Evolutionary conservation across 2,888 invertebrate genomes (phyloP), one percentile per base, ranked within the genome.

Genomic region (Merodon equestris): DNA sequence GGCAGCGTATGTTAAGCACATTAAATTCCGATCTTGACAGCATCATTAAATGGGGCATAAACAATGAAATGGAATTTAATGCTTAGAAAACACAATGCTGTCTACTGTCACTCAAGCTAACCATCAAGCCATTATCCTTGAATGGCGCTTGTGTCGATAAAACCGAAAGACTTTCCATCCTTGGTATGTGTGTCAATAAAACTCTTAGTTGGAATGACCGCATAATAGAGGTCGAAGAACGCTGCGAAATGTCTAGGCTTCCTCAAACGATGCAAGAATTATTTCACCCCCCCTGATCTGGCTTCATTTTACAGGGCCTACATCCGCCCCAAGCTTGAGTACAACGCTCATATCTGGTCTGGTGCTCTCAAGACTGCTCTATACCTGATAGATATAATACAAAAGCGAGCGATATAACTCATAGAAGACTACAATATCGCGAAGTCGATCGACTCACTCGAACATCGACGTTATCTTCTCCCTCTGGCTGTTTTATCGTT

Each of bases 41-140:
- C 42, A 44, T 44, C 7, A 9, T n/a, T n/a, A 1, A 44, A 14
- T 44, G 42, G 42, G 42, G 42, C 13, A 44, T 1, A 44, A 44
- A n/a, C 13, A 44, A 44, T n/a, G 13, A 13, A 44, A 13, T 44
- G 7, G 47, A 47, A 47, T 47, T 15, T 47, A 47, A 47, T 15
- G 47, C 47, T 17, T 47, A 15, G 4, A 15, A 47, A 47, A 17
- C 17, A 10, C 42, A 44, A n/a, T 44, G 42, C 42, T 44, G 42
- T 44, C 47, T 47, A 1, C 17, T 47, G 9, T 47, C 47, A 15
- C 9, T 15, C 1, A 17, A 47, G 47, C 47, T 9, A 47, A 47
- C n/a, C 42, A 12, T 1, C 42, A n/a, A 14, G 42, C 42, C 42
- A 44, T 44, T 44, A 44, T 47, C 47, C 17, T 17, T 47, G 7